A percentile compares a stretch with the other conserved stretches of the same genome.
Conservation (phyloP, 2,888 invertebrate genomes). For the Tenodera sinensis region DNA sequence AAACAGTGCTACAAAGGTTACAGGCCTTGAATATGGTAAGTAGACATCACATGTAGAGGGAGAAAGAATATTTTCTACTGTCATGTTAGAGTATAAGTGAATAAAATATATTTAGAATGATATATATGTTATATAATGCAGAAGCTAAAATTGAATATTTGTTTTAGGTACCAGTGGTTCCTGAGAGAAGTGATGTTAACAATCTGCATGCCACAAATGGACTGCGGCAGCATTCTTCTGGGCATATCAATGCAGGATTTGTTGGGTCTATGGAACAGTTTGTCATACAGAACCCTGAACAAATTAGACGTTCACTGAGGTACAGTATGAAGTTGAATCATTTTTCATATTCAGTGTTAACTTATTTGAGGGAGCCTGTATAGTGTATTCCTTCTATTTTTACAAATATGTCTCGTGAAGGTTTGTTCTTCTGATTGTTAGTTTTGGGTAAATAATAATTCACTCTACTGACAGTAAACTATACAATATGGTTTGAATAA, state of each 20-base stretch:
- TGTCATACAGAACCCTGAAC: not conserved
- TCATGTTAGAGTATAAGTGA: too few relatives aligned
- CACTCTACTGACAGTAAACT: too few relatives aligned
- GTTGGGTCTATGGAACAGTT: not conserved
- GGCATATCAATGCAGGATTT: not conserved
- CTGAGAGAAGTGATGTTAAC: not conserved
- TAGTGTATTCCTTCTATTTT: too few relatives aligned
- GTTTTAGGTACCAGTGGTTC: not conserved
- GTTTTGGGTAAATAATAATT: too few relatives aligned
- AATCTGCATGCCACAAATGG: not conserved
- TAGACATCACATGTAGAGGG: not conserved
- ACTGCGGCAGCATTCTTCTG: not conserved
- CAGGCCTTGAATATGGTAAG: slow-evolving; percentile 48
- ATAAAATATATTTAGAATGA: too few relatives aligned
- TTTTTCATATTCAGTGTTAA: too few relatives aligned
- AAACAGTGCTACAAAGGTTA: slow-evolving; percentile 47
- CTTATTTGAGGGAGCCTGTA: too few relatives aligned
- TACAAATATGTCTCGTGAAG: too few relatives aligned
- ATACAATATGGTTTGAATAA: too few relatives aligned
- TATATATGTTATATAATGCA: not conserved
- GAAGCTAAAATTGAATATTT: not conserved
- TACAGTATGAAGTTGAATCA: not conserved
- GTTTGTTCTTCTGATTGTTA: too few relatives aligned
- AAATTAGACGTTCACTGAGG: not conserved
- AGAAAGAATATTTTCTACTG: not conserved